Percentiles rank a stretch among this genome's conserved stretches.
phyloP scores from a whole-genome alignment of 2,113 vertebrate genomes.

The Gallinago paraguaiae region DNA sequence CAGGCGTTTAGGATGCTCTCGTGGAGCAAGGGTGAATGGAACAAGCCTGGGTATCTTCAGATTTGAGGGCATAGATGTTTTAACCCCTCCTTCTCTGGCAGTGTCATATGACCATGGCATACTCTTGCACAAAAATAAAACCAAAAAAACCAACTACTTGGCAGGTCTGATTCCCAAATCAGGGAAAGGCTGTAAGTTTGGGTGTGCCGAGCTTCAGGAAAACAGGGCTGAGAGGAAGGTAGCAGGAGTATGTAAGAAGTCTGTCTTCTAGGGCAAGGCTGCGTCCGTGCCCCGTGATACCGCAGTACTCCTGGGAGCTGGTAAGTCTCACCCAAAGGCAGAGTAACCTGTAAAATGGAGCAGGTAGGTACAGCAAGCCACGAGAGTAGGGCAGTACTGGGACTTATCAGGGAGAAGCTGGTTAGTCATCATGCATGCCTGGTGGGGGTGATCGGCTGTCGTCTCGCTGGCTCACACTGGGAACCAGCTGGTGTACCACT shows the following conservation, averaged over 20 bases:
- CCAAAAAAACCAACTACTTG: no score
- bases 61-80: not conserved
- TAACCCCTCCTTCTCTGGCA: not conserved
- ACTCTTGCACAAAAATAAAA: no score
- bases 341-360: not conserved
- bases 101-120: not conserved
- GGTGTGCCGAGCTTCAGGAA: not conserved
- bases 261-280: not conserved
- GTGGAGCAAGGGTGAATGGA: not conserved
- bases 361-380: rapidly evolving
- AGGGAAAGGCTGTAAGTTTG: not conserved
- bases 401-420: not conserved
- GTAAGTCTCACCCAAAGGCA: not conserved
- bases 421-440: not conserved
- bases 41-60: not conserved
- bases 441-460: not conserved
- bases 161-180: not conserved
- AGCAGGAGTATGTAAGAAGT: not conserved
- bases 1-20: rapidly evolving
- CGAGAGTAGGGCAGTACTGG: not conserved
- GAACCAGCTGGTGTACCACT: not conserved
- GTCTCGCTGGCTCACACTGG: not conserved
- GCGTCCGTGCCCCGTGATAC: not conserved
- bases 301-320: not conserved
- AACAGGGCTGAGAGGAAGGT: not conserved